Evolutionary conservation across 2,113 vertebrate species (phyloP), one percentile per base, ranked within the genome.

Genomic region (Larimichthys polyactis): DNA sequence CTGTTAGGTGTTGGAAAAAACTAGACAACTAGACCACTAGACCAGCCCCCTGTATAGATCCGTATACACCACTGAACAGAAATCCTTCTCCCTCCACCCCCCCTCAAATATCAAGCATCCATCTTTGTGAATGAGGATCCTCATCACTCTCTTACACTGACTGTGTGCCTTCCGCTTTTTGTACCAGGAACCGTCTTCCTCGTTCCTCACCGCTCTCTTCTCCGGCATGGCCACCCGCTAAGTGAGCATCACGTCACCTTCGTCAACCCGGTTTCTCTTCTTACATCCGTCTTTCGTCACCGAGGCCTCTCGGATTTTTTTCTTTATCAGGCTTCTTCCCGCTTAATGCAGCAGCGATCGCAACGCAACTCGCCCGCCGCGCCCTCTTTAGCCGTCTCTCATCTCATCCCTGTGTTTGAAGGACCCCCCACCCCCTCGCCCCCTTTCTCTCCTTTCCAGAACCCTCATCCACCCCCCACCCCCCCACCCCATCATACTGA

Each of bases 381-480:
- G 55, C 84, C 82, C 89, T 92, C 92, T 91, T 92, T 83, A 91
- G 90, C 75, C 64, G 52, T 71, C 79, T 79, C 80, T 87, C 77
- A 88, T 86, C 79, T 63, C 75, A 27, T 82, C 32, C 64, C 80
- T 80, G 10, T 83, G 49, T 86, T 82, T 89, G 70, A 89, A 84
- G 71, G 46, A 58, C 71, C 80, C 74, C 74, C 32, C 32, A 0
- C 32, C 5, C 36, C 36, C 36, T 0, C 36, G 7, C 36, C 52
- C 72, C 52, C 59, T 66, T 20, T 27, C 52, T 65, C 48, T 46
- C 16, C 74, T 62, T 78, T 54, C 66, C 11, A 63, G 48, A 83
- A 43, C 67, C 58, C 70, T 49, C 74, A 29, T 70, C 60, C 27
- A 36, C 74, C n/a, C 71, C 20, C n/a, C 68, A 16, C 74, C 65